Base-by-base conservation (phyloP, 2,888 invertebrate genomes). In the Pasiphila rectangulata region DNA sequence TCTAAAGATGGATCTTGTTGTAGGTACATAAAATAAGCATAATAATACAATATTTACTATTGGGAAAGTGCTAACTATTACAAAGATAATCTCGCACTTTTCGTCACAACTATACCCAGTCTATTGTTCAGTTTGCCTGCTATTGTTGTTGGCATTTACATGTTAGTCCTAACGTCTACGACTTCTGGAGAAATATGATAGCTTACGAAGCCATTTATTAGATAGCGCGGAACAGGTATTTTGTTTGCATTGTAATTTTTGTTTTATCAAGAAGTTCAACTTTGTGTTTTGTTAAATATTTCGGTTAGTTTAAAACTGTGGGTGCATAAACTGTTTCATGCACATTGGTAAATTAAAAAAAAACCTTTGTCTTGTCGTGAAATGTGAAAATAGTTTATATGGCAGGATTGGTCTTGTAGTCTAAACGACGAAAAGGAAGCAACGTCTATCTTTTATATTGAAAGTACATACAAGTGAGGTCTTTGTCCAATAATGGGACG, bases 171-270 rank as follows among this genome's bases (percentile, higher is more conserved):
- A 57, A 56, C 59, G 64, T 66, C 64, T 67, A 57, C 57, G 53
- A 62, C 57, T 67, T 59, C 57, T 50, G 45, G 62, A 72, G 77
- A 78, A 78, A 79, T 79, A 79, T 77, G 75, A 79, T 67, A 58
- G 52, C 50, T 51, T 42, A 20, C 34, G 19, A 66, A 68, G 68
- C 73, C 69, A 71, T 64, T 64, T 61, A 44, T 47, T 43, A 12
- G 45, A 19, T n/a, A 37, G 36, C 17, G 13, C 27, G 12, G 15
- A 35, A 29, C 25, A 21, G 36, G 32, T 27, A 40, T 44, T 50
- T 45, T 27, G 37, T 6, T 12, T 38, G 15, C 17, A 30, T 30
- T 13, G n/a, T 39, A 25, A 4, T 25, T 40, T 21, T 13, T 20
- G 32, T 19, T 32, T 16, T 30, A 30, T 30, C 27, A 30, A 29